Evolutionary conservation across 2,888 invertebrate species (phyloP), one percentile per base, ranked within the genome.

Genomic region (Noctua janthina): DNA sequence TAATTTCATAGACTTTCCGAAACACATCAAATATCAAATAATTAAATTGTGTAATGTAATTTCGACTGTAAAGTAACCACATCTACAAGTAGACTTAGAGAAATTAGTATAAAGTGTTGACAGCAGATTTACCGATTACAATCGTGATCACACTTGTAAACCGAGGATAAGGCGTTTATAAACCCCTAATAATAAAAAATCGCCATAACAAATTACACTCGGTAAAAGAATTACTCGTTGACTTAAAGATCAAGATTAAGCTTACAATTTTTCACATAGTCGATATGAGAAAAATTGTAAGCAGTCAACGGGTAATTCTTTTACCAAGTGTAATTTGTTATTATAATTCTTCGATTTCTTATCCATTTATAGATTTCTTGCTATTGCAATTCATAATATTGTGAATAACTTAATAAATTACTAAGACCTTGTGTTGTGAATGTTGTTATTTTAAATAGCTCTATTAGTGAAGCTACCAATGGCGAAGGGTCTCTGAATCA

Each of bases 381-480:
- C 11, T 13, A 35, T 80, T 56, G 17, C 49, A 74, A 75, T 54
- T 46, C 20, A 62, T 76, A 62, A 62, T 1, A 5, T 59, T 46
- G 35, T 74, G 20, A 67, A 81, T 81, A 56, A 59, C 15, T 68
- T 29, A 62, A 54, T 68, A 29, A 62, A 54, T 69, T n/a, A 72
- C 46, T 23, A 15, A 67, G 84, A 68, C 82, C 82, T 84, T 82
- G 84, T 54, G 15, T 62, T 46, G 78, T 84, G 84, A 84, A 82
- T 84, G 78, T 78, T 56, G 84, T 83, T 82, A 71, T 78, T 70
- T 20, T 83, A 83, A 82, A 83, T 83, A 71, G 81, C 49, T 82
- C 59, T 67, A 77, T 69, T 82, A 82, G n/a, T 67, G 70, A 83
- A 83, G 66, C 77, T 70, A 71, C 66, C 4, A 13, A 20, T 68